A percentile compares a stretch with the other conserved stretches of the same genome.
Conservation (phyloP, 2,113 vertebrate species). For the Larimichthys crocea region DNA sequence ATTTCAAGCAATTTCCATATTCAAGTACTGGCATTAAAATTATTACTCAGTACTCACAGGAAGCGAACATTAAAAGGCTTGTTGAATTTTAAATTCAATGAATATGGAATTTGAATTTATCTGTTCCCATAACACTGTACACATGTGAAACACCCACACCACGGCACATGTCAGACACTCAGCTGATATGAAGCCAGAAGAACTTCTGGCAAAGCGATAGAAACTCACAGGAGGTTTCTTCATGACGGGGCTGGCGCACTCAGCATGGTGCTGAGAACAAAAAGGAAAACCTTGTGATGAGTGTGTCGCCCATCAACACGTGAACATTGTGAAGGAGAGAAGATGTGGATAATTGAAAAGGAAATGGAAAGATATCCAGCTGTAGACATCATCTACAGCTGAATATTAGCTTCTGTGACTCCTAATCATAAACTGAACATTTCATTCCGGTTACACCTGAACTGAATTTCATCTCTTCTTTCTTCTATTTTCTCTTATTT, state of each 20-base stretch:
- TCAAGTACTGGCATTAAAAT: too few relatives aligned
- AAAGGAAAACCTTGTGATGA: background rate
- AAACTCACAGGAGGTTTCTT: constrained; percentile 81
- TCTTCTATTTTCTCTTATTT: background rate
- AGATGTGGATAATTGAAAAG: background rate
- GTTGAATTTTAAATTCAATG: background rate
- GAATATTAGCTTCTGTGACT: background rate
- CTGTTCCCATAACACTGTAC: background rate
- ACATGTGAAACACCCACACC: background rate
- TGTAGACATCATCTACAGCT: background rate
- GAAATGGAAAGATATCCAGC: background rate
- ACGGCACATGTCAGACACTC: background rate
- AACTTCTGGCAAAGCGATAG: background rate
- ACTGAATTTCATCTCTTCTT: background rate
- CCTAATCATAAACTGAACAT: background rate
- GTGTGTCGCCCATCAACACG: background rate
- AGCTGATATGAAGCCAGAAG: background rate
- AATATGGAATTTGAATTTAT: background rate
- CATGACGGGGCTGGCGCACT: constrained; percentile 69
- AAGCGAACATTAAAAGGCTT: background rate
- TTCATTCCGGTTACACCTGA: background rate
- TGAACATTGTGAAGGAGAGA: background rate
- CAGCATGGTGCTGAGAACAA: constrained; percentile 59
- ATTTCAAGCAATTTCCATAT: too few relatives aligned
- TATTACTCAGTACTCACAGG: too few relatives aligned